Conservation (phyloP, 2,888 invertebrate genomes). For the Trimorus sp. region DNA sequence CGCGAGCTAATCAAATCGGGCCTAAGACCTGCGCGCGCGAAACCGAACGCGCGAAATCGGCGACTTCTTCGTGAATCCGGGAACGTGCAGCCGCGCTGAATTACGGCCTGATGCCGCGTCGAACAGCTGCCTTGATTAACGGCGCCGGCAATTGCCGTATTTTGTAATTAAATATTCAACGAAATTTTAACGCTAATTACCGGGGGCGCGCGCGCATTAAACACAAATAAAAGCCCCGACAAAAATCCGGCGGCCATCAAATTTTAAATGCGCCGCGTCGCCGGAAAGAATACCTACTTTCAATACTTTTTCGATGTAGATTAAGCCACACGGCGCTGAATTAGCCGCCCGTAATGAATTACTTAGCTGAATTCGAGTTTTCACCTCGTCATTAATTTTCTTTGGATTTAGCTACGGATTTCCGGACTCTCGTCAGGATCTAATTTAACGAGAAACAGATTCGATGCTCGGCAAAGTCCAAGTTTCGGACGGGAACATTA, state of each 20-base stretch:
- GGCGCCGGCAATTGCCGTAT: conserved; percentile 28
- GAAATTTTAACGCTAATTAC: conserved; percentile 50
- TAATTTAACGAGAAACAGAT: conserved; percentile 64
- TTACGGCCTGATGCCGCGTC: conserved; percentile 12
- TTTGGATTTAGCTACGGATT: conserved; percentile 61
- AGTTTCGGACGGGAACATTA: conserved; percentile 59
- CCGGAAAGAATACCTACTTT: conserved; percentile 43
- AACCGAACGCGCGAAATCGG: conserved; percentile 1
- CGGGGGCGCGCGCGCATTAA: conserved; percentile 24
- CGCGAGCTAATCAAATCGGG: conserved; percentile 32
- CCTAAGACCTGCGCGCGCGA: conserved; percentile 5
- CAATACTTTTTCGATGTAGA: conserved; percentile 57
- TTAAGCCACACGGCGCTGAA: conserved; percentile 49
- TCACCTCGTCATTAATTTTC: conserved; percentile 66
- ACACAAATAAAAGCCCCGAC: conserved; percentile 29
- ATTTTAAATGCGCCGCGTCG: conserved; percentile 46
- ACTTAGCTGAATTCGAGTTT: conserved; percentile 63
- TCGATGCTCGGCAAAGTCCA: conserved; percentile 52
- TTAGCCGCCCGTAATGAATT: conserved; percentile 60
- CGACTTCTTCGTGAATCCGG: not conserved
- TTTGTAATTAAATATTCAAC: conserved; percentile 57
- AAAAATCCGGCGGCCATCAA: conserved; percentile 44
- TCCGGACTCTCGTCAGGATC: conserved; percentile 59
- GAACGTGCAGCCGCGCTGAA: conserved; percentile 15
- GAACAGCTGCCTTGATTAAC: conserved; percentile 30